These are phyloP conservation scores for Anoplius nigerrimus DNA, from an alignment of 2,888 invertebrate species.

Conservation along the genomic window DNA sequence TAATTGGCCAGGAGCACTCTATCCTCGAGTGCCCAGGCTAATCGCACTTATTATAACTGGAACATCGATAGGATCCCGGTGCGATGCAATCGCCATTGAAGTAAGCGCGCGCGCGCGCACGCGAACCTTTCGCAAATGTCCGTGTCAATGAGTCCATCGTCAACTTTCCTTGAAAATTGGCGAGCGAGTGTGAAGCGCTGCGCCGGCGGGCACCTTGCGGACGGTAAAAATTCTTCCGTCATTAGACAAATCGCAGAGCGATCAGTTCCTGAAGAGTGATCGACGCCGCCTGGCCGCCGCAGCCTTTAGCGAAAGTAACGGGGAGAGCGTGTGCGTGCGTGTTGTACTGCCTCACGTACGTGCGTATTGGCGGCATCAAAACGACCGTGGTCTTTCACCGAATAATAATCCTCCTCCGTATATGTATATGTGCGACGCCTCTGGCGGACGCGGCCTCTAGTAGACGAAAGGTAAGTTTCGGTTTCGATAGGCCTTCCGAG, in stretches of 20 bases:
- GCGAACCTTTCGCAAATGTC: conserved; percentile 7
- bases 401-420: conserved; percentile 45
- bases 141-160: not conserved
- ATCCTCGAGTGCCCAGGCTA: not conserved
- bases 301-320: conserved; percentile 54
- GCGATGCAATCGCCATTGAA: not conserved
- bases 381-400: conserved; percentile 49
- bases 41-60: not conserved
- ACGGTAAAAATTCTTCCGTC: conserved; percentile 14
- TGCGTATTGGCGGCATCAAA: conserved; percentile 14
- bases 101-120: conserved; percentile 5
- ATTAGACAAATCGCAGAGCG: conserved; percentile 44
- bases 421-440: conserved; percentile 8
- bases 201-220: no score
- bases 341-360: no score
- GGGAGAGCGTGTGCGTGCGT: conserved; percentile 21
- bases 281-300: conserved; percentile 28
- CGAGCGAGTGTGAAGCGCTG: no score
- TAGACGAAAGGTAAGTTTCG: conserved; percentile 50
- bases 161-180: not conserved
- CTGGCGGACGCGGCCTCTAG: conserved; percentile 40
- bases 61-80: no score
- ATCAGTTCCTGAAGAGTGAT: conserved; percentile 35
- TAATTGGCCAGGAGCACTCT: conserved; percentile 17
- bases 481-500: conserved; percentile 60